Conservation (phyloP, 2,888 invertebrate species). For the Agrochola macilenta region DNA sequence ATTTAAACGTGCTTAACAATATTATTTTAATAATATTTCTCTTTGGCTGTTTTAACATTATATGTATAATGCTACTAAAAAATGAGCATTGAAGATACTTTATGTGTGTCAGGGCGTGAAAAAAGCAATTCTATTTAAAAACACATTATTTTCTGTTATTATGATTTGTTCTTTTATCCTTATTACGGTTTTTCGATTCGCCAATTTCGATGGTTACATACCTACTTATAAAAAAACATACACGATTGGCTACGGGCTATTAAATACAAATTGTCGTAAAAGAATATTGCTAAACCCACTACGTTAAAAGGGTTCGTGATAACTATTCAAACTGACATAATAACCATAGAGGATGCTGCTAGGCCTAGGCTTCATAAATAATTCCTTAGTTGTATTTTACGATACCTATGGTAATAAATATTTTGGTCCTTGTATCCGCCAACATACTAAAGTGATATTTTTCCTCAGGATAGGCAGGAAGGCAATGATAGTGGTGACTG, state of each 20-base stretch:
- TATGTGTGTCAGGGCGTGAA: constrained; percentile 1
- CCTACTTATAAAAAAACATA: not conserved
- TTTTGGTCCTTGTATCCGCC: not conserved
- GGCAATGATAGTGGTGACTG: constrained; percentile 75
- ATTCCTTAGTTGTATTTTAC: not conserved
- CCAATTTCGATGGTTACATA: not conserved
- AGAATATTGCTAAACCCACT: not conserved
- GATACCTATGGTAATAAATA: no score
- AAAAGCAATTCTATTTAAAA: not conserved
- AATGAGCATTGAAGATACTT: constrained; percentile 11
- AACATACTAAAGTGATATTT: not conserved
- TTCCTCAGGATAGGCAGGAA: constrained; percentile 81
- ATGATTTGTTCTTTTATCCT: not conserved
- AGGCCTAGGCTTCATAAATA: not conserved
- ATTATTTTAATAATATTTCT: constrained; percentile 14
- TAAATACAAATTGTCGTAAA: not conserved
- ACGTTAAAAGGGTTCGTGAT: no score
- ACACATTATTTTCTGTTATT: not conserved
- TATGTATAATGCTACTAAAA: not conserved
- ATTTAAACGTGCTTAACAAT: constrained; percentile 15
- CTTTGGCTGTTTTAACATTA: constrained; percentile 21
- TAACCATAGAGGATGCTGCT: not conserved
- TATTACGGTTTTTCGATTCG: not conserved
- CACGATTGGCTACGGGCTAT: not conserved
- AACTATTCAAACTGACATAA: not conserved